phyloP scores from a whole-genome alignment of 2,888 invertebrate genomes.

The Julus scanicus region DNA sequence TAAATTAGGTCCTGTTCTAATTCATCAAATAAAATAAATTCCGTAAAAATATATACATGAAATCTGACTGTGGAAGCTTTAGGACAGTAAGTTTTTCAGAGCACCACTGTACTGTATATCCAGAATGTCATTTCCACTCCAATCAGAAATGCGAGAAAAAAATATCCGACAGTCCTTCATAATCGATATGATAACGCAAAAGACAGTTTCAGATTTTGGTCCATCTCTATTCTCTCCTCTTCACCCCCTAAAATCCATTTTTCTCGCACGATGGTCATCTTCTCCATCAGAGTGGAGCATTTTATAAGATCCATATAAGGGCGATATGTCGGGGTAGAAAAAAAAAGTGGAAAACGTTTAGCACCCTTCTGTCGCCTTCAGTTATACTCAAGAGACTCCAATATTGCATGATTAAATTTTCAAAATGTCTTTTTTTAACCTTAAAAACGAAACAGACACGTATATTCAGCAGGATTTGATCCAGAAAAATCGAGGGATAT shows the following conservation, averaged over 20 bases:
- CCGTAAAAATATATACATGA: too few relatives aligned
- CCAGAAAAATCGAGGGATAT: too few relatives aligned
- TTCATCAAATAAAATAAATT: too few relatives aligned
- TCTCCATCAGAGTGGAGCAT: not conserved
- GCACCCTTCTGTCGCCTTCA: not conserved
- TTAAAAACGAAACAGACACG: not conserved
- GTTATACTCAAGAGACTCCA: not conserved
- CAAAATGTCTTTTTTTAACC: not conserved
- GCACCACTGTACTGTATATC: not conserved
- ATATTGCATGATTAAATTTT: not conserved
- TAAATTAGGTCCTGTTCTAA: too few relatives aligned
- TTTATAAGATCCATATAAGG: not conserved
- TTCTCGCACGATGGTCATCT: not conserved
- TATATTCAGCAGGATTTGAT: too few relatives aligned
- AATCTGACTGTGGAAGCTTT: not conserved
- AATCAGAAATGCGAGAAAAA: not conserved
- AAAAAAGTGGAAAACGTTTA: not conserved
- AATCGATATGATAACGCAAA: constrained; percentile 1
- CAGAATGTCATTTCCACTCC: not conserved
- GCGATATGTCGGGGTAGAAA: not conserved
- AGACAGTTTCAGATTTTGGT: constrained; percentile 11
- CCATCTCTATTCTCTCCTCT: not conserved
- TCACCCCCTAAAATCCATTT: constrained; percentile 7
- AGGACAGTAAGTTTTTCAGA: not conserved
- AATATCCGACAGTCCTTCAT: not conserved